Conservation (phyloP, 1,140 invertebrate species). For the Amphibalanus amphitrite region DNA sequence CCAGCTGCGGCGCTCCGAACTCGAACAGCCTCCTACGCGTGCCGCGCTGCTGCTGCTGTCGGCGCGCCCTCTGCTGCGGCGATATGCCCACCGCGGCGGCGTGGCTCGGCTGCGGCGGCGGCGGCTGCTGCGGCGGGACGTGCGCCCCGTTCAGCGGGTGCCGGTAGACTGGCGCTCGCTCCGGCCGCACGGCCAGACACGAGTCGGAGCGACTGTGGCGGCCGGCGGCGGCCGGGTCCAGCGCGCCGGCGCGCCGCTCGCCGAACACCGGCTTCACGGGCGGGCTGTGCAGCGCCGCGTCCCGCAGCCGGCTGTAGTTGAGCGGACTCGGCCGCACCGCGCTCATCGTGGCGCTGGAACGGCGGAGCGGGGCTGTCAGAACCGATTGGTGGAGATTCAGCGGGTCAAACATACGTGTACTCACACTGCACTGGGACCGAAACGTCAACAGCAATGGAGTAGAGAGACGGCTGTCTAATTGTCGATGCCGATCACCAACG, state of each 20-base stretch:
- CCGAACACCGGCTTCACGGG: not conserved
- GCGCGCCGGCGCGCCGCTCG: not conserved
- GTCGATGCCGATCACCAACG: too few relatives aligned
- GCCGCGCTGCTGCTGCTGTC: not conserved
- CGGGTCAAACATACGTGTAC: too few relatives aligned
- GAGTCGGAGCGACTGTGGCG: not conserved
- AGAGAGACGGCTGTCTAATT: too few relatives aligned
- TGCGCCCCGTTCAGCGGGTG: not conserved
- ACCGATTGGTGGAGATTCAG: too few relatives aligned
- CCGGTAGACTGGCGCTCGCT: not conserved
- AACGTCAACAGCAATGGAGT: too few relatives aligned
- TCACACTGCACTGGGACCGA: too few relatives aligned
- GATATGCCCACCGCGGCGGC: too few relatives aligned
- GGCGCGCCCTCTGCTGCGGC: not conserved
- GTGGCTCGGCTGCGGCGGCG: not conserved
- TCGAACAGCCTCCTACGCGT: not conserved
- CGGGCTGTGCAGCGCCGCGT: not conserved
- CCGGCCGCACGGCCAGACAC: not conserved
- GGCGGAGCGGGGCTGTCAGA: too few relatives aligned
- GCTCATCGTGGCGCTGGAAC: not conserved
- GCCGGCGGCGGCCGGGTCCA: not conserved
- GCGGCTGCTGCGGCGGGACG: not conserved
- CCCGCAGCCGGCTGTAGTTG: not conserved
- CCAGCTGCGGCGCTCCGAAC: not conserved
- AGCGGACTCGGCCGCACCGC: not conserved